Base-by-base conservation (phyloP, 1,140 invertebrate species). In the Drosophila lacteicornis region DNA sequence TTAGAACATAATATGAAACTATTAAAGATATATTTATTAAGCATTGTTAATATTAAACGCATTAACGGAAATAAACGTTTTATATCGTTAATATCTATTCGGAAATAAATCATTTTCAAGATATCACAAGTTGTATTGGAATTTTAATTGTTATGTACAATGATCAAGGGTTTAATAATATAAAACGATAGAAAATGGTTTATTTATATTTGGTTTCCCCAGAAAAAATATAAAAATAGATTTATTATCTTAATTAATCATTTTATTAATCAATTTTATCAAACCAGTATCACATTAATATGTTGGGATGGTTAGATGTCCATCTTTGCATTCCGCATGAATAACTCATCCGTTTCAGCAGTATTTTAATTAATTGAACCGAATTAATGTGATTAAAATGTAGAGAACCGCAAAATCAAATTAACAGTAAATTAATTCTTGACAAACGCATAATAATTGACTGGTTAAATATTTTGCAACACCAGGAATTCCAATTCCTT, bases 391-490 rank as follows among this genome's bases (percentile, higher is more conserved):
- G 57, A 75, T 58, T 56, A 65, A 56, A 42, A 47, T 38, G 15
- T n/a, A 30, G 15, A 49, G 49, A 57, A 47, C 63, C 49, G 38
- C 33, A 40, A 57, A 71, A 57, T 53, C 36, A 40, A 56, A 68
- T 71, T 47, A 68, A 56, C 43, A 47, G 50, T 71, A 53, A 55
- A 49, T 71, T 67, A 69, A 65, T 30, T 69, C 36, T 53, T 66
- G 51, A 47, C 36, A 68, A 47, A 46, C 49, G 15, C 17, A 66
- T 55, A 46, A 30, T 46, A 67, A 66, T 55, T 66, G 27, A 66
- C 19, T 51, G 38, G 30, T 66, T 51, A 49, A 67, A 62, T 62
- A 27, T 43, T 66, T 67, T 33, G 25, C 38, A 15, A 46, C 6
- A 25, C 9, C 66, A 27, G 60, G 40, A 59, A 59, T 53, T 58